Conservation (phyloP, 2,113 vertebrate genomes). For the Limnothrissa miodon region DNA sequence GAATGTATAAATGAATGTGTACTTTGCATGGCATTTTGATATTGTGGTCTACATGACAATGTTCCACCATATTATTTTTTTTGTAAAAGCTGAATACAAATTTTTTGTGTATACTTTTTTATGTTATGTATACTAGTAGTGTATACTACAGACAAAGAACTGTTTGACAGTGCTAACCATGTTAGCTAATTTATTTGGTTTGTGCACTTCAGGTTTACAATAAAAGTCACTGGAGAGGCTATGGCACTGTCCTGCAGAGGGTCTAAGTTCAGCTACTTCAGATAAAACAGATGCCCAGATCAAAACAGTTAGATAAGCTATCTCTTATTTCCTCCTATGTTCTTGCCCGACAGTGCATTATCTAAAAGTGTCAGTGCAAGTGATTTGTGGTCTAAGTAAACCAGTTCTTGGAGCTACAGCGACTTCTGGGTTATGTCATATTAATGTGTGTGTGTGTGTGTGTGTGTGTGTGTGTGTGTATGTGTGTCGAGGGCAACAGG, state of each 20-base stretch:
- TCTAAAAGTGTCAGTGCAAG: constrained; percentile 26
- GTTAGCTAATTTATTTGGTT: neutral
- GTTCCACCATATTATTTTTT: neutral
- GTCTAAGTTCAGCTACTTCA: neutral
- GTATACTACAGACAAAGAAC: neutral
- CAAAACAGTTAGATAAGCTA: neutral
- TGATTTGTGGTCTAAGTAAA: constrained; percentile 36
- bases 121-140: neutral
- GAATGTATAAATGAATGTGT: neutral
- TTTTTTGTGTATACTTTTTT: neutral
- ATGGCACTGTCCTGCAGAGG: neutral
- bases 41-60: neutral
- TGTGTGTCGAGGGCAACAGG: constrained; percentile 24
- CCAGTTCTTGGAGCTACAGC: neutral
- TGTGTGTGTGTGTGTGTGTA: neutral
- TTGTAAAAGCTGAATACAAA: neutral
- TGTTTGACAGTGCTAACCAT: neutral
- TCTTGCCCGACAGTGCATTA: neutral
- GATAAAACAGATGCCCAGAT: neutral
- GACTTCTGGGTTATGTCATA: constrained; percentile 47
- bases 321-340: constrained; percentile 10
- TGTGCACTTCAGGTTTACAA: neutral
- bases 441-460: constrained; percentile 25
- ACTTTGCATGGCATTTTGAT: neutral
- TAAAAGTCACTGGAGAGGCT: neutral